phyloP scores from a whole-genome alignment of 2,113 vertebrate species.

The Heteronetta atricapilla region DNA sequence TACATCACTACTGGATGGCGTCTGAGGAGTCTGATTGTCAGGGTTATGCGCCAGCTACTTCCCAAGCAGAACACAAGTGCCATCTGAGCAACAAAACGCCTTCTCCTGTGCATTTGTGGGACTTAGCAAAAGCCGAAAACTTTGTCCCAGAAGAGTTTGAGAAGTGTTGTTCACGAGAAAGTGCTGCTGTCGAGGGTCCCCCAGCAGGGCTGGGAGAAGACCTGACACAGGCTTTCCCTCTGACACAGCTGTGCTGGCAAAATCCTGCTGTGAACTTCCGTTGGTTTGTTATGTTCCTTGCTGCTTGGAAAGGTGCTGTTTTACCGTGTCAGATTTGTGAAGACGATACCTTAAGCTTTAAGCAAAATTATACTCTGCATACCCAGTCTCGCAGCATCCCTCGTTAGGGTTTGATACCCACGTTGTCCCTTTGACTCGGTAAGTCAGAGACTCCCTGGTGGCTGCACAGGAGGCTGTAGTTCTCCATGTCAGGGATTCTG shows the following conservation, averaged over 20 bases:
- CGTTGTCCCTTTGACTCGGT: rapidly evolving
- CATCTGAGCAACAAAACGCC: not conserved
- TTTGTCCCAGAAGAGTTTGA: not conserved
- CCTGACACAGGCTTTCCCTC: not conserved
- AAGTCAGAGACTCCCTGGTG: not conserved
- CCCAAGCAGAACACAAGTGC: not conserved
- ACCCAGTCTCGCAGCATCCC: not conserved
- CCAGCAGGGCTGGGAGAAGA: not conserved
- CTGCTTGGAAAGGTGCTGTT: not conserved
- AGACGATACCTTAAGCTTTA: not conserved
- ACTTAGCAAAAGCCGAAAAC: not conserved
- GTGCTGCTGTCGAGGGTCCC: rapidly evolving
- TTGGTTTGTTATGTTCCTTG: not conserved
- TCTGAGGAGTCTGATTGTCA: not conserved
- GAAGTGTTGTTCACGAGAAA: not conserved
- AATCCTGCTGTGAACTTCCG: not conserved
- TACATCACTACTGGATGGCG: not conserved
- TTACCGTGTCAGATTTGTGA: not conserved
- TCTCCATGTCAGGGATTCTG: not conserved
- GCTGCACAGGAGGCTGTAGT: not conserved
- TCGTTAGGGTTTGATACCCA: not conserved
- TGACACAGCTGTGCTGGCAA: not conserved
- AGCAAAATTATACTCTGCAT: not conserved
- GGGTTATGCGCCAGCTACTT: not conserved
- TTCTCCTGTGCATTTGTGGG: not conserved